Conservation (phyloP, 23 tunicate genomes). For the Oikopleura vanhoeffeni region DNA sequence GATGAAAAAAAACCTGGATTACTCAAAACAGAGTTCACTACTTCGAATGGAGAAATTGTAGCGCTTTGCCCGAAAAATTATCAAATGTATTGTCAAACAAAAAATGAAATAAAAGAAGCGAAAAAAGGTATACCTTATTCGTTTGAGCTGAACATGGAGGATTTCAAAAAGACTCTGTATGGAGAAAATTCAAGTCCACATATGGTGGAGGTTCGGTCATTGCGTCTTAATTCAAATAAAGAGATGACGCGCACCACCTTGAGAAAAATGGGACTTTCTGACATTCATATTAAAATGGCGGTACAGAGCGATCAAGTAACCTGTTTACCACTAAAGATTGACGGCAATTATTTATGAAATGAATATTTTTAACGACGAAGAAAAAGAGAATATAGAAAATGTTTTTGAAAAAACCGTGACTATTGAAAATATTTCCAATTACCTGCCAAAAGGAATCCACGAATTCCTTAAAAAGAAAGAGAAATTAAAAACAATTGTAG, state of each 20-base stretch:
- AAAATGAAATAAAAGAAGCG: neutral
- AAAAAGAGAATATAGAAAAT: neutral
- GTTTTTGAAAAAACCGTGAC: neutral
- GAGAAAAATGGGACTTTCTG: neutral
- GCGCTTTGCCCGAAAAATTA: neutral
- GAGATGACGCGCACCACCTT: neutral
- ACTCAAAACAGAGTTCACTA: neutral
- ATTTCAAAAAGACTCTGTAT: neutral
- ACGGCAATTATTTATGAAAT: neutral
- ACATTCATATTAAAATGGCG: neutral
- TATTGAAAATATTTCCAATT: neutral
- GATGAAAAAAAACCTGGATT: neutral
- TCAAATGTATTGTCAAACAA: neutral
- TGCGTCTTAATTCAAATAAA: neutral
- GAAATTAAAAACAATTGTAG: neutral
- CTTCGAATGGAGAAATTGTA: neutral
- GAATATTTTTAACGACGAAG: neutral
- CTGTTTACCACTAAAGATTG: neutral
- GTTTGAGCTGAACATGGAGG: neutral
- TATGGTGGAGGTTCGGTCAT: neutral
- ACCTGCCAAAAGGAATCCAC: neutral
- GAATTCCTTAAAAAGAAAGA: neutral
- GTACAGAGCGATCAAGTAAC: neutral
- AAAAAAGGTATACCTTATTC: neutral
- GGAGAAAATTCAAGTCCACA: neutral